Percentiles rank a stretch among this genome's conserved stretches.
Conservation (phyloP, 2,888 invertebrate species). For the Halocaridina rubra region DNA sequence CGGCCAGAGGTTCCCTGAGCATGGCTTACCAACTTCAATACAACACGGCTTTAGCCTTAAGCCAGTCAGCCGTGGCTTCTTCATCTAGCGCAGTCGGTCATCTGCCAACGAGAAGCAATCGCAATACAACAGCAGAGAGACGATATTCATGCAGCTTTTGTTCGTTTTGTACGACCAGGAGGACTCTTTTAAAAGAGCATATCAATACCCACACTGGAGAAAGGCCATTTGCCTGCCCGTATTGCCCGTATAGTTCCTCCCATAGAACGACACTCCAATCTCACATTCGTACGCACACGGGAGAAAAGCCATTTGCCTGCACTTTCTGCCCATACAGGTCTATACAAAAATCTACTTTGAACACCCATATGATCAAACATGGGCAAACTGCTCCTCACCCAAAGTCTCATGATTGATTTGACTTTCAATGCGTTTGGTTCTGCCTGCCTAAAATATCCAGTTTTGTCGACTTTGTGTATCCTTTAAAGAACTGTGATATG, state of each 20-base stretch:
- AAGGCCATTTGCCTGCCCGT: constrained; percentile 45
- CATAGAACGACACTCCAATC: constrained; percentile 39
- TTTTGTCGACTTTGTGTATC: too few relatives aligned
- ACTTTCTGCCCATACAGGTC: constrained; percentile 49
- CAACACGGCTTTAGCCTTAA: too few relatives aligned
- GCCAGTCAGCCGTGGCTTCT: too few relatives aligned
- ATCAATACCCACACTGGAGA: constrained; percentile 51
- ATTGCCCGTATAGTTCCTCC: constrained; percentile 40
- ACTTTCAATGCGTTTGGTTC: too few relatives aligned
- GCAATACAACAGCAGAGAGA: not conserved
- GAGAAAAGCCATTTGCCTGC: constrained; percentile 55
- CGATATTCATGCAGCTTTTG: not conserved
- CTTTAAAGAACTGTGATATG: too few relatives aligned
- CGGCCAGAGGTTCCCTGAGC: too few relatives aligned
- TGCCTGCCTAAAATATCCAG: too few relatives aligned
- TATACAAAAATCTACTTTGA: constrained; percentile 53
- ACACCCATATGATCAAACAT: constrained; percentile 48
- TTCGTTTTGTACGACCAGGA: not conserved
- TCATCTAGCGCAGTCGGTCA: not conserved
- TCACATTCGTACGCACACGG: constrained; percentile 46
- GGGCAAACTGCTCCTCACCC: too few relatives aligned
- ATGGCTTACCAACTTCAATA: too few relatives aligned
- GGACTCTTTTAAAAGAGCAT: constrained; percentile 22
- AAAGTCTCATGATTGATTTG: too few relatives aligned
- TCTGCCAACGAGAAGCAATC: not conserved